Conservation (phyloP, 2,888 invertebrate species). For the Cistogaster globosa region DNA sequence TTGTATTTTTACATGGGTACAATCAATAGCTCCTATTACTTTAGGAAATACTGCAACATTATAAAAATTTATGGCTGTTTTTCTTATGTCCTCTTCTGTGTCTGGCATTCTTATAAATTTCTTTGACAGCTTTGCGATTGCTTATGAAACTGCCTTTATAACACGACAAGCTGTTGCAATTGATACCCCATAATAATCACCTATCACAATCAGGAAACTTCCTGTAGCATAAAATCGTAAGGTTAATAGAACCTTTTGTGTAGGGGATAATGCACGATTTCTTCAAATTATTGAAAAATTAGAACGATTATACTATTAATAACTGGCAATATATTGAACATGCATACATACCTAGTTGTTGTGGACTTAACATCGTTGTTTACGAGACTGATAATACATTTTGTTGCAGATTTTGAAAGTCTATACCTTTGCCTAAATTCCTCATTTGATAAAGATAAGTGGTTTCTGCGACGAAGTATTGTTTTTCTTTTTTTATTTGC, state of each 20-base stretch:
- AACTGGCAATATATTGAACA: background rate
- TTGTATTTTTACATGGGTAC: conserved; percentile 38
- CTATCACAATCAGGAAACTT: conserved; percentile 3
- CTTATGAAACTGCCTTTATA: background rate
- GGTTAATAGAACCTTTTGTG: background rate
- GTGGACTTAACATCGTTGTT: background rate
- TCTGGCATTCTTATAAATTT: conserved; percentile 10
- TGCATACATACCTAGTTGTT: background rate
- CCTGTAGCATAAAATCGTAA: conserved; percentile 20
- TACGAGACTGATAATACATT: background rate
- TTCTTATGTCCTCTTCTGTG: background rate
- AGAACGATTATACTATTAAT: background rate
- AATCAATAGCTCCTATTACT: conserved; percentile 52
- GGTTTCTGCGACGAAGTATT: conserved; percentile 2
- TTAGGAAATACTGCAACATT: conserved; percentile 47
- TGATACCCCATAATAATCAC: conserved; percentile 2
- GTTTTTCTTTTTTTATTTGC: conserved; percentile 6
- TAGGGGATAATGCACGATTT: conserved; percentile 7
- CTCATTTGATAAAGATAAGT: conserved; percentile 14
- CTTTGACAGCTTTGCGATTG: background rate
- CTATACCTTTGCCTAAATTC: conserved; percentile 7
- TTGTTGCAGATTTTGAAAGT: conserved; percentile 7
- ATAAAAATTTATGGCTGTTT: conserved; percentile 14
- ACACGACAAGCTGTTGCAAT: background rate
- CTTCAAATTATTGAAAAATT: conserved; percentile 4